Base-by-base conservation (phyloP, 1,140 invertebrate genomes). In the Zaprionus vittiger region DNA sequence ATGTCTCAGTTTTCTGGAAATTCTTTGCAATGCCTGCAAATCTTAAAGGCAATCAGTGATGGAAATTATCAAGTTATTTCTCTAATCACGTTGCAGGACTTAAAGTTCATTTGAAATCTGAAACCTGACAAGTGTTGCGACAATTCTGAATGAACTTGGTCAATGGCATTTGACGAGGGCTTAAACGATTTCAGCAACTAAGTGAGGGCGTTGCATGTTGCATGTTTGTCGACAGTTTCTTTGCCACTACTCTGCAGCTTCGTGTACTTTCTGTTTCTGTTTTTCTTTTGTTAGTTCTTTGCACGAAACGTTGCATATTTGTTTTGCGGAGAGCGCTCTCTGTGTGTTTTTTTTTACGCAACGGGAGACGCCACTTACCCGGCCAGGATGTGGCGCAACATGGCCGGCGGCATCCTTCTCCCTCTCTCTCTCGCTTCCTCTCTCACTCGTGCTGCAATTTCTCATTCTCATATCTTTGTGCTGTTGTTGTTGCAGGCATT, bases 401-500 rank as follows among this genome's bases (percentile, higher is more conserved):
- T 38, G 28, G 56, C 20, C 47, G 28, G 17, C 11, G 41, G 41
- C 41, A 2, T 17, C 41, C 5, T 6, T 7, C 5, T 24, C 2
- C 15, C 20, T 15, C 6, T 15, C 54, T 2, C 7, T 5, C 12
- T 31, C 6, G 4, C 24, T 5, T 49, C 38, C 38, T 31, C 14
- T 5, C 15, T 6, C 38, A 17, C 41, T 15, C 38, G 2, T n/a
- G 38, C 11, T 44, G 24, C 54, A 47, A 47, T 47, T 47, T 11
- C 54, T 24, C 31, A 34, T 34, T 34, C 31, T 24, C 24, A n/a
- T 34, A 9, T 24, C 34, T 41, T 61, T 44, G 28, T 26, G 38
- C 63, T 76, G 61, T 59, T 65, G 44, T 73, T 55, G 41, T 60
- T 66, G 94, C 94, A 99, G 98, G 98, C 98, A 24, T 99, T 98